Conservation (phyloP, 1,140 invertebrate species). For the Mycetomoellerius zeteki region DNA sequence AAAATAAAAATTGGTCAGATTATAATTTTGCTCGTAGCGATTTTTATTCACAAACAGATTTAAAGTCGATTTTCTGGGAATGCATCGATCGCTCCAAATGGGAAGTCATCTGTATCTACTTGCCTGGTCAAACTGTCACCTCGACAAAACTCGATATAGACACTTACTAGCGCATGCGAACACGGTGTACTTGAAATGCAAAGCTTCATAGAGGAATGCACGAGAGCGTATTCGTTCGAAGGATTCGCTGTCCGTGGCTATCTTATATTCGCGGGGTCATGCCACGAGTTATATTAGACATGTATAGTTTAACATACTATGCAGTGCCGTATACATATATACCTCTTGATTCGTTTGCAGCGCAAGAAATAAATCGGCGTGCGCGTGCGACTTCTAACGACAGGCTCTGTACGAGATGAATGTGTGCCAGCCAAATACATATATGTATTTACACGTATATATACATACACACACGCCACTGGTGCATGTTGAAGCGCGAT, state of each 20-base stretch:
- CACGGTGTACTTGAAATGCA: constrained; percentile 59
- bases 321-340: background rate
- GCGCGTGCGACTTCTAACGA: constrained; percentile 53
- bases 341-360: constrained; percentile 47
- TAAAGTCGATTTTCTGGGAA: constrained; percentile 13
- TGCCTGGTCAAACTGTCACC: constrained; percentile 57
- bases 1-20: background rate
- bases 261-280: background rate
- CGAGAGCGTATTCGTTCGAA: constrained; percentile 61
- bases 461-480: constrained; percentile 19
- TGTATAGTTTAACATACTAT: constrained; percentile 19
- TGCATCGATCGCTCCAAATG: constrained; percentile 49
- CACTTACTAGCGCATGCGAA: constrained; percentile 69
- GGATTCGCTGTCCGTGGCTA: constrained; percentile 43
- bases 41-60: constrained; percentile 22
- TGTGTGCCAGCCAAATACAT: constrained; percentile 34
- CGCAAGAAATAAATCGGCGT: constrained; percentile 46
- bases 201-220: constrained; percentile 50
- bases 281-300: constrained; percentile 1
- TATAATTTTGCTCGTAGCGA: constrained; percentile 1
- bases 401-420: constrained; percentile 49
- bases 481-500: constrained; percentile 79
- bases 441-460: constrained; percentile 23
- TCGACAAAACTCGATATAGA: constrained; percentile 42
- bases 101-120: constrained; percentile 60